phyloP scores from a whole-genome alignment of 2,797 vertebrate species.

The Gymnothorax javanicus region DNA sequence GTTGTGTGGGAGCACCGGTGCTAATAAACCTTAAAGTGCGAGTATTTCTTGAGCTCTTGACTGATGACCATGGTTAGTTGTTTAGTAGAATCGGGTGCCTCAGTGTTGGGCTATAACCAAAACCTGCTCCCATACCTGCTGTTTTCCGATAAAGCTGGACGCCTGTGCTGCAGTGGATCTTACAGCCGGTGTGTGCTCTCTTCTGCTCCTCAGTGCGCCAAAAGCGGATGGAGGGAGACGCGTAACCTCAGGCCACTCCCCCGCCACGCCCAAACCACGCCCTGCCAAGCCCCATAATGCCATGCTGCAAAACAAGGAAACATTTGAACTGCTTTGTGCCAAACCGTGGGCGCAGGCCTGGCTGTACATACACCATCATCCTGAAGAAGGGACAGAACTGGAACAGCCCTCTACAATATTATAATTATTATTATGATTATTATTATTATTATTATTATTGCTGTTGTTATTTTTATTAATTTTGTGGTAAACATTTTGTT shows the following conservation, averaged over 20 bases:
- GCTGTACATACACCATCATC: background rate
- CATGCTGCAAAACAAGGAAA: background rate
- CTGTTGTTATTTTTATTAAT: background rate
- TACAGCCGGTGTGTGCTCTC: background rate
- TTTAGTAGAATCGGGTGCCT: too few species aligned
- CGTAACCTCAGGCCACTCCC: background rate
- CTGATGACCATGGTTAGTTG: too few species aligned
- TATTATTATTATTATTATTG: background rate
- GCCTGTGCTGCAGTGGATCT: background rate
- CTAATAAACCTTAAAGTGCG: too few species aligned
- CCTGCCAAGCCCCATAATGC: background rate
- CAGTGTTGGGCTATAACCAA: too few species aligned
- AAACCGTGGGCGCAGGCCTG: conserved; percentile 9
- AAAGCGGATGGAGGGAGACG: conserved; percentile 28
- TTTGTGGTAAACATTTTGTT: background rate
- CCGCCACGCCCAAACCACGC: background rate
- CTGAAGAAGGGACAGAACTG: conserved; percentile 33
- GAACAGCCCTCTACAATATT: conserved; percentile 14
- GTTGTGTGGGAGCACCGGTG: too few species aligned
- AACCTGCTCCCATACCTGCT: too few species aligned
- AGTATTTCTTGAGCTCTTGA: too few species aligned
- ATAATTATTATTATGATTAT: background rate
- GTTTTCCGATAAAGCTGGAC: too few species aligned
- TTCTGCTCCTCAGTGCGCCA: conserved; percentile 16
- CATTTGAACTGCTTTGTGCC: conserved; percentile 10